Evolutionary conservation across 2,797 vertebrate species (phyloP).

Genomic region (Babyrousa celebensis): DNA sequence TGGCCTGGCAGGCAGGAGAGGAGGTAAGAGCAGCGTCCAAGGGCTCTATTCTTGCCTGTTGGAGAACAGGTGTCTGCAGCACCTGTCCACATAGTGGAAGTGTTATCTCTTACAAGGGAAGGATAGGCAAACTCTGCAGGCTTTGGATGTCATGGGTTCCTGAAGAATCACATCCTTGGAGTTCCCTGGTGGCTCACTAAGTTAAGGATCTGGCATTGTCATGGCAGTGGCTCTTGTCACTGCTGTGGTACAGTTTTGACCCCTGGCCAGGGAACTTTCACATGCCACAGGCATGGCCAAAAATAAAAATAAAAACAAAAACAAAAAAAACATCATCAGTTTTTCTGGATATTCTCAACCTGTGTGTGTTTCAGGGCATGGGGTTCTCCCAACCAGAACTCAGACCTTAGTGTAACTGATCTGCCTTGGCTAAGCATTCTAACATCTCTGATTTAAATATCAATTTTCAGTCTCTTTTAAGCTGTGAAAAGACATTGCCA

Average conservation of each 20-base stretch:
- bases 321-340: too few relatives aligned
- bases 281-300: too few relatives aligned
- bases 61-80: neutral
- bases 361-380: neutral
- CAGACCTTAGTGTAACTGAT: neutral
- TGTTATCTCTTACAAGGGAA: neutral
- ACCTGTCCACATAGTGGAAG: neutral
- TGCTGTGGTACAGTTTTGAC: too few relatives aligned
- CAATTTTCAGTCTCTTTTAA: neutral
- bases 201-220: too few relatives aligned
- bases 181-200: too few relatives aligned
- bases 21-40: neutral
- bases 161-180: neutral
- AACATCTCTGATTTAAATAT: neutral
- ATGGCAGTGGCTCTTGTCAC: too few relatives aligned
- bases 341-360: too few relatives aligned
- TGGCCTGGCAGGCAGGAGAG: neutral
- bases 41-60: neutral
- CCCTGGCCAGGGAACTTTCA: too few relatives aligned
- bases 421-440: neutral
- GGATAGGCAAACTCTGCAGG: accelerated
- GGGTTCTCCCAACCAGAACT: accelerated
- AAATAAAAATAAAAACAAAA: too few relatives aligned
- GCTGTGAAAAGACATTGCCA: neutral
- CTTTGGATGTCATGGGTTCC: neutral